phyloP scores from a whole-genome alignment of 2,888 invertebrate species.

The Tortrix viridana region DNA sequence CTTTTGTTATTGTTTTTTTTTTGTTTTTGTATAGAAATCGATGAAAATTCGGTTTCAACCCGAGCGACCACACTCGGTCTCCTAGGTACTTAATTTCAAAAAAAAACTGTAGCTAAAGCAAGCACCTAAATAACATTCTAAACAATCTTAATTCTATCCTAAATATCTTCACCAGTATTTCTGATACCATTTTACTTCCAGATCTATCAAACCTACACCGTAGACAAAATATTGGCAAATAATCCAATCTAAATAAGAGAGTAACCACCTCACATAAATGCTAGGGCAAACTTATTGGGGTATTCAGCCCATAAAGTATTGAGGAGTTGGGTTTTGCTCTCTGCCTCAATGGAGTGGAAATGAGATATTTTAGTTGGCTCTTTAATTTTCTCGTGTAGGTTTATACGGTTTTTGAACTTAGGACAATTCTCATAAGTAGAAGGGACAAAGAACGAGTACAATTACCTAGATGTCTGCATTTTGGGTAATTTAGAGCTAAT shows the following conservation, averaged over 20 bases:
- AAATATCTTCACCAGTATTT: neutral
- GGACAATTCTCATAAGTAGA: slow-evolving; percentile 1
- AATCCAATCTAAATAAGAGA: slow-evolving; percentile 32
- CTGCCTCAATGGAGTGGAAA: slow-evolving; percentile 29
- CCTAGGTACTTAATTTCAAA: too few relatives aligned
- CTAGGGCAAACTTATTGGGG: slow-evolving; percentile 23
- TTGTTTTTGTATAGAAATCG: too few relatives aligned
- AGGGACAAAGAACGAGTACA: too few relatives aligned
- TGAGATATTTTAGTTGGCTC: slow-evolving; percentile 33
- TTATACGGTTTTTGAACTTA: slow-evolving; percentile 6
- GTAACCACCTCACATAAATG: slow-evolving; percentile 28
- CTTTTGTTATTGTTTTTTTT: too few relatives aligned
- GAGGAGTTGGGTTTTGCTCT: slow-evolving; percentile 22
- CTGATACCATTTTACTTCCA: slow-evolving; percentile 1
- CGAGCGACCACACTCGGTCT: too few relatives aligned
- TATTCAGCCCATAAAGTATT: slow-evolving; percentile 30
- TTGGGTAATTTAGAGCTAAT: too few relatives aligned
- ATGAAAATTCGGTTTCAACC: too few relatives aligned
- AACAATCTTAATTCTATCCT: neutral
- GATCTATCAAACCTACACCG: slow-evolving; percentile 8
- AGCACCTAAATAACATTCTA: too few relatives aligned
- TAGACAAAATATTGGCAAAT: slow-evolving; percentile 27
- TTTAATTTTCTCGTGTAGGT: slow-evolving; percentile 27
- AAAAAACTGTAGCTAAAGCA: too few relatives aligned
- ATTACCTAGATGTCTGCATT: too few relatives aligned